Base-by-base conservation (phyloP, 1,140 invertebrate species). In the Drosophila funebris region DNA sequence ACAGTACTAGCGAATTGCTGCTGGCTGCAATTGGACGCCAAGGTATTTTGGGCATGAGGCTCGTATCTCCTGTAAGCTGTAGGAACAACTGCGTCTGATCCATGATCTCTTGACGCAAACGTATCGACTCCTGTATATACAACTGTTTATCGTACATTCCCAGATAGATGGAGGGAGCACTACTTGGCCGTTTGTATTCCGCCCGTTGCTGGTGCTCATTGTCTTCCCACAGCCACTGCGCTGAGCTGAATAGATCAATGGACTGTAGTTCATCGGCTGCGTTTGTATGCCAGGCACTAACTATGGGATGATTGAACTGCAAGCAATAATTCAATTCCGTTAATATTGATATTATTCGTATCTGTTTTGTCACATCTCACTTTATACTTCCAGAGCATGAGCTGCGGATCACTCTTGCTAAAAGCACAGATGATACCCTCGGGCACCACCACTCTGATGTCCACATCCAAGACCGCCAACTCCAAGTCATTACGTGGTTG, bases 231-330 rank as follows among this genome's bases (percentile, higher is more conserved):
- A 92, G 72, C 72, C 92, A 93, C 41, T 93, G 92, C 24, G 93
- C 92, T 37, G 92, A 92, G 63, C 94, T 93, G 78, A 97, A 97
- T 44, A 98, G 93, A 93, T 98, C 95, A 27, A 99, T 92, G 68
- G 93, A 87, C 68, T 95, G 92, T 14, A 98, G 79, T 39, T 94
- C 88, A 4, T 94, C 94, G 16, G 92, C 82, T 11, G 92, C 91
- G 76, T 94, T 93, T 46, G 96, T 93, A 27, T 94, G 93, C 97
- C 97, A 98, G 53, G 96, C 95, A 81, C 95, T 95, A 0, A 97
- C 96, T 71, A 99, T 95, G 0, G 97, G 97, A 43, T 95, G 94
- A 63, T 95, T 93, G 82, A 98, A 96, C 95, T 97, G 88, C 29
- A 91, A 75, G 3, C 6, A 36, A 13, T 24, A 39, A 22, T 18